Conservation (phyloP, 2,113 vertebrate genomes). For the Eudyptes chrysolophus region DNA sequence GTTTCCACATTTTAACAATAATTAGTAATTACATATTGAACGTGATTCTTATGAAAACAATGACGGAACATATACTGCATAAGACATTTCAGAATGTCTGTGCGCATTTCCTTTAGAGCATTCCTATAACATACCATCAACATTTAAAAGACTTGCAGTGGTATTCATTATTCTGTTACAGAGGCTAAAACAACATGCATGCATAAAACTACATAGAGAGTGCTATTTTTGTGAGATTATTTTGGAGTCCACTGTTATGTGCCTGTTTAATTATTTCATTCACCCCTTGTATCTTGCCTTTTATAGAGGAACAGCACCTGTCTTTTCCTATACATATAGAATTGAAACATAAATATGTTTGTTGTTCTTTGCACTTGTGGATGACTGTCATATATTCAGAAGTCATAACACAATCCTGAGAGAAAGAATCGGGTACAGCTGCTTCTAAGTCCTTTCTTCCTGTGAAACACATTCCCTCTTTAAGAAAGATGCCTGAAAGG, state of each 20-base stretch:
- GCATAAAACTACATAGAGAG: neutral
- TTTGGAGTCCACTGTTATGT: neutral
- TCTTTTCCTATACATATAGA: neutral
- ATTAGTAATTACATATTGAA: neutral
- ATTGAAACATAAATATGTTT: neutral
- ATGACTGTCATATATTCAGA: neutral
- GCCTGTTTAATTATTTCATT: neutral
- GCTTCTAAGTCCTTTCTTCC: neutral
- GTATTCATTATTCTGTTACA: neutral
- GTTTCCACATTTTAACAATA: neutral
- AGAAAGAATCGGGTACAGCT: neutral
- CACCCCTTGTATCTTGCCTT: neutral
- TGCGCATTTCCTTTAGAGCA: neutral
- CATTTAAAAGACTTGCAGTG: neutral
- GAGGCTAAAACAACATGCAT: neutral
- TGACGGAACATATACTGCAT: neutral
- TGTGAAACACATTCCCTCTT: neutral
- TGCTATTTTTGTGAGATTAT: neutral
- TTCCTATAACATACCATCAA: neutral
- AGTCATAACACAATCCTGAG: neutral
- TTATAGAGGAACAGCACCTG: neutral
- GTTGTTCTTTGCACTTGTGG: neutral
- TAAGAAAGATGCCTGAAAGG: neutral
- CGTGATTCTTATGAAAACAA: neutral
- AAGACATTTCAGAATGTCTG: neutral